Percentiles rank a stretch among this genome's conserved stretches.
phyloP scores from a whole-genome alignment of 2,113 vertebrate genomes.

The Phyllostomus discolor region DNA sequence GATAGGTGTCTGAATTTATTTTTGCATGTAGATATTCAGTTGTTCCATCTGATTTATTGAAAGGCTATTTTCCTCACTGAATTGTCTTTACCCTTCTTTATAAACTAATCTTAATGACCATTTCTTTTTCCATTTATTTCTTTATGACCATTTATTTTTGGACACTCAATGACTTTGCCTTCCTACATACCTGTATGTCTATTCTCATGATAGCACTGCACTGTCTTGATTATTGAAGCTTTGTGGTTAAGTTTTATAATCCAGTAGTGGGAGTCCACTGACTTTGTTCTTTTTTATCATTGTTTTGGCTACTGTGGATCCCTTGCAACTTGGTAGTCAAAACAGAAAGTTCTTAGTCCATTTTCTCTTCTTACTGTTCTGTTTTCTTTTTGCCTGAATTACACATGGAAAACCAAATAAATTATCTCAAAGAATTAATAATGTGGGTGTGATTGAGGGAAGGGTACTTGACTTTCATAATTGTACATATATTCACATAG shows the following conservation, averaged over 20 bases:
- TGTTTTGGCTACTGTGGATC: neutral
- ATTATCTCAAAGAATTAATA: neutral
- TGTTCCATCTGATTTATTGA: neutral
- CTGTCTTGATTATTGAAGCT: neutral
- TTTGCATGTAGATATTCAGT: neutral
- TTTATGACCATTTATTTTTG: neutral
- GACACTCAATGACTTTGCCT: neutral
- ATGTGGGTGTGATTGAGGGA: neutral
- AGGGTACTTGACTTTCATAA: neutral
- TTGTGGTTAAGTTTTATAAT: neutral
- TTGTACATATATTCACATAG: neutral
- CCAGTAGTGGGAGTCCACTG: neutral
- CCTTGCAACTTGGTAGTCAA: neutral
- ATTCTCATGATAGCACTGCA: neutral
- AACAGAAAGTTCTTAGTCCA: neutral
- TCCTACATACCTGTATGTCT: neutral
- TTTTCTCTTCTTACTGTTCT: neutral
- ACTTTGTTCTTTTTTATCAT: neutral
- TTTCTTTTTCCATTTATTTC: too few relatives aligned
- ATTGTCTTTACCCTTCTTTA: neutral
- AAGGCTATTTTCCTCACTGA: neutral
- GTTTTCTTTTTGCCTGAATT: conserved; percentile 2
- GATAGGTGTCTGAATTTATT: neutral
- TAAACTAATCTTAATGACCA: neutral
- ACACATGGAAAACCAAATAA: neutral